These are phyloP conservation scores for Protodeltote pygarga DNA, from an alignment of 2,888 invertebrate genomes.

Conservation along the genomic window DNA sequence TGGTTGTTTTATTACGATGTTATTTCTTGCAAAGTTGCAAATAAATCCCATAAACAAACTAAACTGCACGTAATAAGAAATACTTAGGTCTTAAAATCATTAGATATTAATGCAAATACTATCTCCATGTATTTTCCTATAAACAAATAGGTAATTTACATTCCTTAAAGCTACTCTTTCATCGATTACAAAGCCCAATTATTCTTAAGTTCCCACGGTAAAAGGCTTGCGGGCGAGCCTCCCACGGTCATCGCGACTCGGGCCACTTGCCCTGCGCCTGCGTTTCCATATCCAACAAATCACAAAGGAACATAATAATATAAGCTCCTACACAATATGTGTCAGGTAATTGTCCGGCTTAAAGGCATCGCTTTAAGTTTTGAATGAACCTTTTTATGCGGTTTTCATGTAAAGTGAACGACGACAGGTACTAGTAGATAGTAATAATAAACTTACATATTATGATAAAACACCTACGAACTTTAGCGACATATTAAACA, in stretches of 20 bases:
- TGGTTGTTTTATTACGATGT: no score
- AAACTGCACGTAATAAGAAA: no score
- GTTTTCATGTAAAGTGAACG: not conserved
- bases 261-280: constrained; percentile 41
- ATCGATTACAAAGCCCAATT: constrained; percentile 15
- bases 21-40: no score
- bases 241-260: constrained; percentile 56
- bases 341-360: constrained; percentile 25
- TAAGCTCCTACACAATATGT: constrained; percentile 16
- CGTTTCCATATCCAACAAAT: constrained; percentile 35
- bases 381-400: not conserved
- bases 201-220: constrained; percentile 58
- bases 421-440: not conserved
- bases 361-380: constrained; percentile 20
- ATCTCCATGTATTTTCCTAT: not conserved
- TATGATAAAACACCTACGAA: no score
- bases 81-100: no score
- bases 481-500: no score
- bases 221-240: constrained; percentile 52
- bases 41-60: no score
- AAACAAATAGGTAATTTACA: not conserved
- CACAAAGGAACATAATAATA: constrained; percentile 16
- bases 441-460: no score
- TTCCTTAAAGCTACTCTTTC: constrained; percentile 4
- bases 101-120: no score